Base-by-base conservation (phyloP, 37 sponge, comb jelly and placozoan genomes). In the Aphrocallistes beatrix region DNA sequence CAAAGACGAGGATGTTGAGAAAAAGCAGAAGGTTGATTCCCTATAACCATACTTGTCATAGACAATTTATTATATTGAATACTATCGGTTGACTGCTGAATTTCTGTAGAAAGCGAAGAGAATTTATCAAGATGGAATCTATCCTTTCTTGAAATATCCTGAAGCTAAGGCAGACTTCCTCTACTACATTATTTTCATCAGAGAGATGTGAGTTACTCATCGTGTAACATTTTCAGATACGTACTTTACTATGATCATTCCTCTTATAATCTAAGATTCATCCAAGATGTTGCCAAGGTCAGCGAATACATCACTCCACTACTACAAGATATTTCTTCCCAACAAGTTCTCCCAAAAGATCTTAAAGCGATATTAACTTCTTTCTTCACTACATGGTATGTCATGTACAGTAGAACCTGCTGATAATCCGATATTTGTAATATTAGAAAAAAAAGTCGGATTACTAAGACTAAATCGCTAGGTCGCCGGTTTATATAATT, bases 121-220 rank as follows among this genome's bases (percentile, higher is more conserved):
- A 60, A 60, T 60, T 19, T 60, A 60, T 13, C 28, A 60, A 32
- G 75, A 60, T 1, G 75, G 75, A 60, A 3, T 60, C 21, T 60
- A 19, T 60, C 75, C 25, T 60, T 60, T 25, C 21, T 60, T 60
- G 75, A 60, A 60, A 60, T 60, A 60, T 60, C n/a, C 75, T 25
- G 75, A 60, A 60, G 75, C 75, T 19, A 60, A 60, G 21, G n/a
- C 75, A 25, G 75, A 60, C 34, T 60, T 60, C 75, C 34, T 60
- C 8, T 60, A 60, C 34, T 60, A 60, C n/a, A 60, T 60, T 60
- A 28, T 60, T 19, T 60, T 60, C 34, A 60, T 60, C 21, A 60
- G 21, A 60, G 75, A 60, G n/a, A 60, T 60, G 75, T 60, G 34
- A 60, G 75, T 60, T 13, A n/a, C n/a, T n/a, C n/a, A n/a, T n/a